Evolutionary conservation across 2,113 vertebrate genomes (phyloP), one percentile per base, ranked within the genome.

Genomic region (Lampris megalopsis): DNA sequence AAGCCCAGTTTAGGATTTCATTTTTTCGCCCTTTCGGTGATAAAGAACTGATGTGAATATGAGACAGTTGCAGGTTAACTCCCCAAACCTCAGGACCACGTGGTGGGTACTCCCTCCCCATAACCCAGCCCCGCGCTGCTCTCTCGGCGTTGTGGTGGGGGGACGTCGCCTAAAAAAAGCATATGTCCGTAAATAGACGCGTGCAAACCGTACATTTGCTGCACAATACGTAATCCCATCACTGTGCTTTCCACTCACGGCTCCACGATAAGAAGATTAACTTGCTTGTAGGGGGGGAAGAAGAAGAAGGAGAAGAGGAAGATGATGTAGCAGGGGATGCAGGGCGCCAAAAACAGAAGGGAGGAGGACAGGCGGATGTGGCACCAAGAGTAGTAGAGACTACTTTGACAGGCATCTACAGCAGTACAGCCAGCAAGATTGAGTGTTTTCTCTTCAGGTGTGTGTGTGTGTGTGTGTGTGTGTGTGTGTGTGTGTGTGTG

Each of bases 371-470:
- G 13, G 6, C 38, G 58, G 38, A 3, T 42, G 52, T 36, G 48
- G 49, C 35, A 41, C 37, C n/a, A 63, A 10, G 77, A 38, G 50
- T 40, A 47, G 41, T 52, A 47, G 77, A 49, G 76, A 66, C 68
- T 41, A 47, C 54, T 83, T 77, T 89, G 90, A 92, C 83, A 84
- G 79, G 79, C 85, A 50, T 66, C 78, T 71, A 35, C 24, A 57
- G 54, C 37, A 83, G 74, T 63, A 73, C 69, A 88, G 84, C 82
- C 80, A 63, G 78, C 77, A 61, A 80, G 82, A 87, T 82, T 80
- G 88, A 90, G 85, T 78, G 78, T 75, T 91, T 90, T 90, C 86
- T 84, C 88, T 79, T 79, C 90, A 91, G 89, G 89, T 93, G 90
- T 89, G 84, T 88, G 70, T 90, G 60, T 89, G 91, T 91, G 86